Evolutionary conservation across 2,888 invertebrate genomes (phyloP).

Genomic region (Chrysolina oricalcia): DNA sequence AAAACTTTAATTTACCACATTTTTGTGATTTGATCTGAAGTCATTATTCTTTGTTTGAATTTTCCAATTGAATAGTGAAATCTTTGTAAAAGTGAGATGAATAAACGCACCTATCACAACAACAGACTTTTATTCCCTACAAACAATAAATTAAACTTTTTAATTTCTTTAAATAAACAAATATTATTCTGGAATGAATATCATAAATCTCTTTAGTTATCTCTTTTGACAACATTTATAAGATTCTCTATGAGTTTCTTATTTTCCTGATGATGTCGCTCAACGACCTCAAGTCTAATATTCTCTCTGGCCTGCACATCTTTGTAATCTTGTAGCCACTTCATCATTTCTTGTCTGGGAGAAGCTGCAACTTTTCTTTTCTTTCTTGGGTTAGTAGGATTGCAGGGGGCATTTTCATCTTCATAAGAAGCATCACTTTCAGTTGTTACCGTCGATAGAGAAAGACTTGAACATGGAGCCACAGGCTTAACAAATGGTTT

Average conservation of each 20-base stretch:
- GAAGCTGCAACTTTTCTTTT: not conserved
- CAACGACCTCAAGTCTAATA: not conserved
- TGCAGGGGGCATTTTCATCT: not conserved
- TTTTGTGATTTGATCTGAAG: too few relatives aligned
- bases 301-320: not conserved
- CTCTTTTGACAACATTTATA: too few relatives aligned
- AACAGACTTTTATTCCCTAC: too few relatives aligned
- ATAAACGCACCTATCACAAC: too few relatives aligned
- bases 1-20: too few relatives aligned
- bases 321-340: not conserved
- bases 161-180: too few relatives aligned
- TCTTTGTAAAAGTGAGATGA: too few relatives aligned
- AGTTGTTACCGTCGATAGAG: not conserved
- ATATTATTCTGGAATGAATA: too few relatives aligned
- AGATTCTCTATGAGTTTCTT: not conserved
- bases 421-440: not conserved
- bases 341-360: not conserved
- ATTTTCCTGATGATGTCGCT: not conserved
- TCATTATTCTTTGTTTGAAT: too few relatives aligned
- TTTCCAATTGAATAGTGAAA: too few relatives aligned
- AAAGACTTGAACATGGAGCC: not conserved
- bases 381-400: not conserved
- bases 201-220: too few relatives aligned
- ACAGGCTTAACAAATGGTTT: not conserved
- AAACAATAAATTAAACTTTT: too few relatives aligned